Evolutionary conservation across 2,888 invertebrate species (phyloP).

Genomic region (Caenorhabditis zanzibari): DNA sequence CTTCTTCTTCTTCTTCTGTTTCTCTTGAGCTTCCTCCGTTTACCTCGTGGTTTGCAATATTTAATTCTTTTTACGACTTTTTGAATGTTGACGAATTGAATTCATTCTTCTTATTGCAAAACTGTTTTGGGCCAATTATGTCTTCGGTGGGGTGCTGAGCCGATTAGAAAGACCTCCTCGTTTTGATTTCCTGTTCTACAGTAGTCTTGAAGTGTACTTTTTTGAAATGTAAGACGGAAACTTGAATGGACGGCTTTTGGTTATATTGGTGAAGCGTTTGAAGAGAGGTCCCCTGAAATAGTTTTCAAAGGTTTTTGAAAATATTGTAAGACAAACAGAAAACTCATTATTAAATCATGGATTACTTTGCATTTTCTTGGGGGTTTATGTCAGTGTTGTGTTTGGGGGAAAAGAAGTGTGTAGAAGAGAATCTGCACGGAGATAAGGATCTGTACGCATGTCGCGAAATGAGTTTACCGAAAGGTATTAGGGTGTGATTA

Average conservation of each 20-base stretch:
- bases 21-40: slow-evolving; percentile 54
- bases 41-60: slow-evolving; percentile 44
- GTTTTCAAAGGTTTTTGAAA: not conserved
- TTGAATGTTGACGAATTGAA: slow-evolving; percentile 48
- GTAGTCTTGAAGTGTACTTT: slow-evolving; percentile 27
- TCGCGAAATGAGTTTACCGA: slow-evolving; percentile 65
- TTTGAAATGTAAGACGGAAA: not conserved
- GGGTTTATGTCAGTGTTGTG: slow-evolving; percentile 57
- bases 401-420: slow-evolving; percentile 40
- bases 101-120: slow-evolving; percentile 33
- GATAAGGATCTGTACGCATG: slow-evolving; percentile 67
- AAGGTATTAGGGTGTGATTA: slow-evolving; percentile 68
- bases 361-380: slow-evolving; percentile 42
- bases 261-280: too few species aligned
- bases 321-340: slow-evolving; percentile 6
- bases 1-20: not conserved
- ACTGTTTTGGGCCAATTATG: slow-evolving; percentile 66
- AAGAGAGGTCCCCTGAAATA: not conserved
- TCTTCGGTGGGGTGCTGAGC: slow-evolving; percentile 60
- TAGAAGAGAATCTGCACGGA: slow-evolving; percentile 41
- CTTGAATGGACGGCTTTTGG: not conserved
- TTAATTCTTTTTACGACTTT: slow-evolving; percentile 67
- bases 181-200: slow-evolving; percentile 47
- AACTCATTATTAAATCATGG: slow-evolving; percentile 65
- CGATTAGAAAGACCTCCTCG: slow-evolving; percentile 60